Conservation (phyloP, 2,888 invertebrate genomes). For the Xylota segnis region DNA sequence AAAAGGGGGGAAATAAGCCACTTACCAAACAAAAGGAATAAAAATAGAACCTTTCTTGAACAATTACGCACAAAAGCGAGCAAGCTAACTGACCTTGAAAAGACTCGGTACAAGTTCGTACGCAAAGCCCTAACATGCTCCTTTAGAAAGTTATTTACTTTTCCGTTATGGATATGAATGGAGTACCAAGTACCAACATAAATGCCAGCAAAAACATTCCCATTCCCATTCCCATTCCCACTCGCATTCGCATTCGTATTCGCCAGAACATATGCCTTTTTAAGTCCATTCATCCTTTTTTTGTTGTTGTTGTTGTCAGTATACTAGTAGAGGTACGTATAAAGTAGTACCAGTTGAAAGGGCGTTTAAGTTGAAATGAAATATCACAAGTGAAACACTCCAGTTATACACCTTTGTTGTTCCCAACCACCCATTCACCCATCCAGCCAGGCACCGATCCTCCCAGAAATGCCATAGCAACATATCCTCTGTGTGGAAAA, state of each 20-base stretch:
- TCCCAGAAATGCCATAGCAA: conserved; percentile 12
- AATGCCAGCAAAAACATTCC: conserved; percentile 14
- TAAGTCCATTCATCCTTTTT: conserved; percentile 53
- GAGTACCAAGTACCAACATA: conserved; percentile 1
- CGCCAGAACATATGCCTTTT: conserved; percentile 49
- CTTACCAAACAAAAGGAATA: not conserved
- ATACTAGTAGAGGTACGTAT: conserved; percentile 15
- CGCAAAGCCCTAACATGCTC: not conserved
- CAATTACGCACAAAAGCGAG: not conserved
- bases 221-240: too few relatives aligned
- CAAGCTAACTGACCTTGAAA: conserved; percentile 19
- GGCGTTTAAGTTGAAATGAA: conserved; percentile 54
- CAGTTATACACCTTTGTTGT: conserved; percentile 40
- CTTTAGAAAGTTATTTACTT: conserved; percentile 25
- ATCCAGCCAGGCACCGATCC: not conserved
- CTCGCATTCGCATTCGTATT: not conserved
- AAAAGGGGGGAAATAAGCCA: too few relatives aligned
- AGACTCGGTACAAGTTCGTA: conserved; percentile 5
- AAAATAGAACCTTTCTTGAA: not conserved
- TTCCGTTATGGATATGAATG: conserved; percentile 29
- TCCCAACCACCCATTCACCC: too few relatives aligned
- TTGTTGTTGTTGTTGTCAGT: conserved; percentile 2
- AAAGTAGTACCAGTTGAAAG: conserved; percentile 45
- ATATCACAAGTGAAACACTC: conserved; percentile 56
- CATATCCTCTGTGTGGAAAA: conserved; percentile 20